A percentile compares a stretch with the other conserved stretches of the same genome.
phyloP scores from a whole-genome alignment of 2,888 invertebrate species.

The Trissolcus brochymenae region DNA sequence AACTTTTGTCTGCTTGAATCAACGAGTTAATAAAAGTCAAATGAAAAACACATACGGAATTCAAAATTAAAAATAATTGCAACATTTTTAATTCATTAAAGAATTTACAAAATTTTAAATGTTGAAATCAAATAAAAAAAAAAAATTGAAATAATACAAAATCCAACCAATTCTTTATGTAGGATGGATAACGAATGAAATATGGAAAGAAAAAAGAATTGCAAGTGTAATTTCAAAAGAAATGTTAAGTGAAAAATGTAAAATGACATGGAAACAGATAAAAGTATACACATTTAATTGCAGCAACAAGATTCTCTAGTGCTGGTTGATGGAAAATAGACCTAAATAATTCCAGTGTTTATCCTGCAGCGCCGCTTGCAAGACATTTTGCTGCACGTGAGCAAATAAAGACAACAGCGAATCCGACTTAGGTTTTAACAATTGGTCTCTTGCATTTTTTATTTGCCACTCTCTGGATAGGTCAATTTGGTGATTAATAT shows the following conservation, averaged over 20 bases:
- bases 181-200: too few relatives aligned
- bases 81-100: too few relatives aligned
- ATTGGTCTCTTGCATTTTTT: conserved; percentile 30
- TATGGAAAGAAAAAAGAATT: too few relatives aligned
- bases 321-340: conserved; percentile 20
- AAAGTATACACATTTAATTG: not conserved
- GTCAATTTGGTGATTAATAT: conserved; percentile 26
- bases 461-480: conserved; percentile 11
- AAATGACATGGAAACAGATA: not conserved
- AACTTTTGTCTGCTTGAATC: not conserved
- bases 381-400: conserved; percentile 39
- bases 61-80: too few relatives aligned
- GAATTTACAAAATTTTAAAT: too few relatives aligned
- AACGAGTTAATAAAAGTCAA: not conserved
- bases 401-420: conserved; percentile 32
- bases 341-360: conserved; percentile 37
- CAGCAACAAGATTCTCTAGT: not conserved
- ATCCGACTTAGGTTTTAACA: conserved; percentile 15
- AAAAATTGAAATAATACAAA: too few relatives aligned
- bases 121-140: too few relatives aligned
- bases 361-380: conserved; percentile 20
- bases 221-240: too few relatives aligned
- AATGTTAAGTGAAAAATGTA: too few relatives aligned
- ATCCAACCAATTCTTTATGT: too few relatives aligned
- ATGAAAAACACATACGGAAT: not conserved